Conservation (phyloP, 2,888 invertebrate genomes). For the Phrixothrix hirtus region DNA sequence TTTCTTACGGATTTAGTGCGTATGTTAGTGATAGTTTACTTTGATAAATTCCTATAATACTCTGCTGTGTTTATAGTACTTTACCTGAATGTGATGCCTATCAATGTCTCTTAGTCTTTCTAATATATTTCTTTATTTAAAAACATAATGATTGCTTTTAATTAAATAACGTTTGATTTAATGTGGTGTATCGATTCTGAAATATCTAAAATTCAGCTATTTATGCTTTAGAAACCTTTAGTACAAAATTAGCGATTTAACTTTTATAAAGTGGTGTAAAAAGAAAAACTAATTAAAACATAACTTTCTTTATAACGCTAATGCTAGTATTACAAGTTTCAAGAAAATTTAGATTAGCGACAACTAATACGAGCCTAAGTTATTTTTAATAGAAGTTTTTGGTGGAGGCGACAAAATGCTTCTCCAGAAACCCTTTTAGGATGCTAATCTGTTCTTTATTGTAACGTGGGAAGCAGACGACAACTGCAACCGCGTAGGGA, state of each 20-base stretch:
- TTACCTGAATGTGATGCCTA: too few species aligned
- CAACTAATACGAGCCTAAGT: constrained; percentile 28
- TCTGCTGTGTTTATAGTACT: too few species aligned
- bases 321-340: constrained; percentile 20
- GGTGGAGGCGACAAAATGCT: constrained; percentile 22
- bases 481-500: constrained; percentile 31
- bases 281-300: constrained; percentile 24
- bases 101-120: too few species aligned
- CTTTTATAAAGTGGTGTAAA: not conserved
- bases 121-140: too few species aligned
- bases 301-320: constrained; percentile 14
- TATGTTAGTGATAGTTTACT: constrained; percentile 22
- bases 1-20: constrained; percentile 24
- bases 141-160: too few species aligned
- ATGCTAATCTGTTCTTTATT: constrained; percentile 34
- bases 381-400: constrained; percentile 28
- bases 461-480: constrained; percentile 21
- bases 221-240: too few species aligned
- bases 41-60: too few species aligned
- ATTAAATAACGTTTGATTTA: too few species aligned
- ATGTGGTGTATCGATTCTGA: too few species aligned
- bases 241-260: not conserved
- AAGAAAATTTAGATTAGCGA: constrained; percentile 28
- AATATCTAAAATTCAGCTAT: too few species aligned
- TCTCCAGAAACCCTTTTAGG: constrained; percentile 22